These are phyloP conservation scores for Dasypus novemcinctus DNA, from an alignment of 2,113 vertebrate genomes.

Conservation along the genomic window DNA sequence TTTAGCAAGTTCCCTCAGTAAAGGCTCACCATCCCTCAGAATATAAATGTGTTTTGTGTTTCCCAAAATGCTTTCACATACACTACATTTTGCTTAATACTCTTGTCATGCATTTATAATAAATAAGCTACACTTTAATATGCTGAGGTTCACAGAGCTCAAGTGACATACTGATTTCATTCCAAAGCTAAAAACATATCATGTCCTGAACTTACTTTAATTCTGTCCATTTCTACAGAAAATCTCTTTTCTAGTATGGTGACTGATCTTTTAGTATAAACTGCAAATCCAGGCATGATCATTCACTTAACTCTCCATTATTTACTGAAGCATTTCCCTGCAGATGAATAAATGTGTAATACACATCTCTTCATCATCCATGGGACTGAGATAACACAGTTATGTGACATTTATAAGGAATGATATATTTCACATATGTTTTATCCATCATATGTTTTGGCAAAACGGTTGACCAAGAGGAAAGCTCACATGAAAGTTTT, in stretches of 20 bases:
- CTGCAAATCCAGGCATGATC: not conserved
- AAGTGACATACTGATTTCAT: conserved; percentile 34
- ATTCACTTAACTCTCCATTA: not conserved
- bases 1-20: not conserved
- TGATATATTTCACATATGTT: not conserved
- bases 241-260: not conserved
- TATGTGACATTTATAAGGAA: not conserved
- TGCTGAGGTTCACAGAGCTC: not conserved
- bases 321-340: not conserved
- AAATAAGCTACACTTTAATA: not conserved
- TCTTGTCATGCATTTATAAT: conserved; percentile 11
- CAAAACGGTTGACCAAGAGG: not conserved
- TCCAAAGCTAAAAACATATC: not conserved
- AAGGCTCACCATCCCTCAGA: not conserved
- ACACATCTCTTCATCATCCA: not conserved
- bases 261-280: not conserved
- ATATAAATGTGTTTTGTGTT: conserved; percentile 21
- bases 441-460: not conserved
- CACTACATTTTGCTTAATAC: conserved; percentile 4
- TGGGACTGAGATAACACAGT: not conserved
- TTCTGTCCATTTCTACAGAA: not conserved
- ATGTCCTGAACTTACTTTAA: not conserved
- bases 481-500: not conserved
- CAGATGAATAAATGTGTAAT: not conserved
- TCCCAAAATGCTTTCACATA: conserved; percentile 21